Conservation (phyloP, 2,888 invertebrate genomes). For the Hemistola chrysoprasaria region DNA sequence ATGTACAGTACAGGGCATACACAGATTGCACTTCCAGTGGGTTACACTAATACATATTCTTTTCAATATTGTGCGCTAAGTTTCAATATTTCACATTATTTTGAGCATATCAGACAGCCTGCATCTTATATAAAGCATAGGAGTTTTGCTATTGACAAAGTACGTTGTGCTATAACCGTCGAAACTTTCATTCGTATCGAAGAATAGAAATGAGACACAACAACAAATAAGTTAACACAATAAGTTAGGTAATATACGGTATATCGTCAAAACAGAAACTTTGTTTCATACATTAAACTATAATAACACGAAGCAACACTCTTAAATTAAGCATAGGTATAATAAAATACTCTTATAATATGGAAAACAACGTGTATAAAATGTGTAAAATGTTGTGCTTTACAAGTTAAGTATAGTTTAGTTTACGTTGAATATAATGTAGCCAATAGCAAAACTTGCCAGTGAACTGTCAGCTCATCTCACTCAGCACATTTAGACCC, state of each 20-base stretch:
- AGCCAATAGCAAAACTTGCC: constrained; percentile 82
- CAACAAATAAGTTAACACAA: constrained; percentile 75
- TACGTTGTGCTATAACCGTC: constrained; percentile 53
- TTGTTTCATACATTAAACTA: constrained; percentile 76
- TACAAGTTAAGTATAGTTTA: no score
- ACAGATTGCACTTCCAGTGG: constrained; percentile 71
- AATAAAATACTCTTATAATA: constrained; percentile 73
- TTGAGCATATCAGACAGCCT: constrained; percentile 79
- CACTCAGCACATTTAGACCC: constrained; percentile 80
- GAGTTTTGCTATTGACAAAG: constrained; percentile 81
- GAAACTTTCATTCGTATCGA: constrained; percentile 50
- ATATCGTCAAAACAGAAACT: constrained; percentile 75
- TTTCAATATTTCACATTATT: constrained; percentile 73
- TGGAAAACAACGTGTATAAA: constrained; percentile 65
- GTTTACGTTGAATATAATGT: constrained; percentile 48
- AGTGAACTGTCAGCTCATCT: constrained; percentile 75
- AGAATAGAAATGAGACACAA: constrained; percentile 68
- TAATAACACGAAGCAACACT: constrained; percentile 80
- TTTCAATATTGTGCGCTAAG: constrained; percentile 80
- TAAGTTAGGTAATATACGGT: constrained; percentile 77
- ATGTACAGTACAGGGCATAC: constrained; percentile 75
- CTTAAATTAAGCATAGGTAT: constrained; percentile 73
- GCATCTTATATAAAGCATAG: constrained; percentile 71
- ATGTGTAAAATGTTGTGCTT: constrained; percentile 30
- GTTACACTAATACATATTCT: constrained; percentile 71